Evolutionary conservation across 2,888 invertebrate species (phyloP), one percentile per base, ranked within the genome.

Genomic region (Stegophylla sp.): DNA sequence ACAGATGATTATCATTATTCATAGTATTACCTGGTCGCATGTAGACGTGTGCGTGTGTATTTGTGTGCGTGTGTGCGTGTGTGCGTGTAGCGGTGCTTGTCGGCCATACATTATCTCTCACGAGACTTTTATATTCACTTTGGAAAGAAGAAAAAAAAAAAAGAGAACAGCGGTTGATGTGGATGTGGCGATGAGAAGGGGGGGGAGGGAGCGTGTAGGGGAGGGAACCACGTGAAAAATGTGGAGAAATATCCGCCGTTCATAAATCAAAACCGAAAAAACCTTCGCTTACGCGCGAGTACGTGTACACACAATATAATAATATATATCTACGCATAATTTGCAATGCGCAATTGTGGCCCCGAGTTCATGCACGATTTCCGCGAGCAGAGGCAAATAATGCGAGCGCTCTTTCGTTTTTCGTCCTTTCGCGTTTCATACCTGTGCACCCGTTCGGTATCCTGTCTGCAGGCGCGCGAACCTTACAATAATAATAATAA

Each of bases 221-320:
- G 5, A 10, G 13, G 15, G 26, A 75, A 34, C 17, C 73, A 3
- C 15, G 15, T 74, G 51, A 75, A 64, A 64, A 75, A 75, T 75
- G 53, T 13, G 26, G 23, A 41, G 23, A 64, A 75, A 75, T 66
- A 66, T 64, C 17, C 34, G 41, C 51, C n/a, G 64, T 75, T 66
- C 75, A 75, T 75, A 75, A 75, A 75, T 75, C 75, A 75, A 64
- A 66, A 43, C 51, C 12, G 13, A 75, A 75, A 61, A 74, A 45
- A 26, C 71, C 45, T 43, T 61, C n/a, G 28, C 23, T 41, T 28
- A 67, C n/a, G 53, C 53, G n/a, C n/a, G n/a, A n/a, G n/a, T n/a
- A n/a, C n/a, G n/a, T n/a, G n/a, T n/a, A n/a, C n/a, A n/a, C n/a
- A n/a, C n/a, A n/a, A n/a, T n/a, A n/a, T n/a, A n/a, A n/a, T n/a